These are phyloP conservation scores for Ormyrus pomaceus DNA, from an alignment of 2,888 invertebrate genomes.

Conservation along the genomic window DNA sequence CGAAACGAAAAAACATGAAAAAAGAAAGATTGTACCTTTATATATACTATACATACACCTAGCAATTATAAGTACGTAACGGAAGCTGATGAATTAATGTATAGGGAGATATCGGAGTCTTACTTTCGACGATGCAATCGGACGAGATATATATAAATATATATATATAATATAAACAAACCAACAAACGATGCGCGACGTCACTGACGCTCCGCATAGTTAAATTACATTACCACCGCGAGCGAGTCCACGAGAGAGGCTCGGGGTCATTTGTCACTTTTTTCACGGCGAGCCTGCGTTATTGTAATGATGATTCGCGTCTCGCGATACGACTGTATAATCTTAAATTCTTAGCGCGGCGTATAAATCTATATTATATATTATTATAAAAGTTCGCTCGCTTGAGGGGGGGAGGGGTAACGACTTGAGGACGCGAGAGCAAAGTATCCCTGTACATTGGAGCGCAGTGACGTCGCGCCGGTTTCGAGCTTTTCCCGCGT, in stretches of 20 bases:
- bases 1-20: conserved; percentile 49
- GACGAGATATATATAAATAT: conserved; percentile 41
- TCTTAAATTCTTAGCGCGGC: conserved; percentile 25
- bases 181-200: conserved; percentile 27
- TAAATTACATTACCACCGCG: conserved; percentile 17
- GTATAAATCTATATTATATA: background rate
- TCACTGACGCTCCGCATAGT: conserved; percentile 44
- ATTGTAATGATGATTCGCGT: conserved; percentile 36
- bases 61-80: background rate
- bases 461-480: conserved; percentile 44
- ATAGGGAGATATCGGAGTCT: conserved; percentile 46
- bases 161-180: conserved; percentile 26
- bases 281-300: conserved; percentile 19
- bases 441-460: conserved; percentile 2
- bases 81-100: conserved; percentile 42
- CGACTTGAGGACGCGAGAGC: conserved; percentile 3
- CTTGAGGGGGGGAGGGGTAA: background rate
- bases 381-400: conserved; percentile 13
- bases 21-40: conserved; percentile 68
- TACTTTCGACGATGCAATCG: conserved; percentile 40
- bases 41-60: conserved; percentile 60
- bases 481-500: conserved; percentile 50
- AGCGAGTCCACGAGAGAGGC: background rate
- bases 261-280: conserved; percentile 38
- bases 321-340: conserved; percentile 26